Conservation (phyloP, 2,113 vertebrate species). For the Todiramphus chloris region DNA sequence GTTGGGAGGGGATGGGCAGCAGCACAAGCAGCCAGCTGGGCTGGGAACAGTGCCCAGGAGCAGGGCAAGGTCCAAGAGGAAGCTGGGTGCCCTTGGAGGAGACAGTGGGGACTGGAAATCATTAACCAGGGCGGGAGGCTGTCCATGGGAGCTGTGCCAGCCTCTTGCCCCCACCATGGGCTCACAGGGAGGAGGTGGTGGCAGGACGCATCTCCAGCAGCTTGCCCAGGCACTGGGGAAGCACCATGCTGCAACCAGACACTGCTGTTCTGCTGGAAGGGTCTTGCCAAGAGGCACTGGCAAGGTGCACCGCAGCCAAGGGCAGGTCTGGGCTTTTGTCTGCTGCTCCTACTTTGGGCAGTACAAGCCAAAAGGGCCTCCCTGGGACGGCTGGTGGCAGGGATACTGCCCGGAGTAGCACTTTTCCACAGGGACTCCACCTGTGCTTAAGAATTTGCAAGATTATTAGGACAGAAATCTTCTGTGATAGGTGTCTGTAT, state of each 20-base stretch:
- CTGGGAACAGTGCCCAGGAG: background rate
- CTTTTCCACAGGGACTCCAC: background rate
- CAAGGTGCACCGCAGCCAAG: background rate
- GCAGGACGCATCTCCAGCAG: background rate
- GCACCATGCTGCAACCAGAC: rapidly evolving
- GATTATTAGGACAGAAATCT: background rate
- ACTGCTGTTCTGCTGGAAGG: rapidly evolving
- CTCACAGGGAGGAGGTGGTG: background rate
- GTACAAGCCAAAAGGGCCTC: background rate
- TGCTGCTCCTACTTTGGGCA: rapidly evolving
- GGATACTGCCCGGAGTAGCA: background rate
- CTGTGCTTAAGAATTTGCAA: background rate
- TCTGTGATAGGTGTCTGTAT: background rate
- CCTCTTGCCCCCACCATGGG: background rate
- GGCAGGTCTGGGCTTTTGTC: background rate
- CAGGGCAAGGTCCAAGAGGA: conserved; percentile 33
- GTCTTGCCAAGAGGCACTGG: background rate
- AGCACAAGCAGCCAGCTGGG: rapidly evolving
- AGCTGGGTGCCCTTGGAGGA: background rate
- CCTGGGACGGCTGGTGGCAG: rapidly evolving
- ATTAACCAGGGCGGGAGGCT: background rate
- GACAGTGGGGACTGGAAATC: background rate
- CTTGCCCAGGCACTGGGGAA: rapidly evolving
- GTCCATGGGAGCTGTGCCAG: background rate
- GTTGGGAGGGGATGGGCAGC: rapidly evolving